phyloP scores from a whole-genome alignment of 2,797 vertebrate species.

The Neoniphon sammara region DNA sequence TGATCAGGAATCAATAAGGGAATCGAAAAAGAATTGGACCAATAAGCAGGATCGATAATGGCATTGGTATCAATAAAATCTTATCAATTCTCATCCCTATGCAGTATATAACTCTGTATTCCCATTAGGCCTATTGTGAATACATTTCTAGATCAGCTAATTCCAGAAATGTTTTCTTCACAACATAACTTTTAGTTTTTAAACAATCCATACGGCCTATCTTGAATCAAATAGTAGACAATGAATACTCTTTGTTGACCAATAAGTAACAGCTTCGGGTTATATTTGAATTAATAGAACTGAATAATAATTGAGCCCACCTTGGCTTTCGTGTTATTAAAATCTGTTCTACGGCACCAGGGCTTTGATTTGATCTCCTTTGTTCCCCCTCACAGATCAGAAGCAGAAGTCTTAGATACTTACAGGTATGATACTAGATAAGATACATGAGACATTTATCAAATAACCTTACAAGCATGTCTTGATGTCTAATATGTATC shows the following conservation, averaged over 20 bases:
- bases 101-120: background rate
- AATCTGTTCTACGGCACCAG: slow-evolving; percentile 10
- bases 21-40: too few relatives aligned
- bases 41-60: too few relatives aligned
- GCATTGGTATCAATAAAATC: too few relatives aligned
- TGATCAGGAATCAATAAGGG: too few relatives aligned
- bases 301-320: background rate
- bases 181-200: background rate
- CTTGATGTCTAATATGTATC: slow-evolving; percentile 36
- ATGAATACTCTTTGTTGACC: too few relatives aligned
- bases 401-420: slow-evolving; percentile 53
- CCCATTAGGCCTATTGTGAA: background rate
- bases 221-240: too few relatives aligned
- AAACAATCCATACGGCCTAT: background rate
- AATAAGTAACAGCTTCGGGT: too few relatives aligned
- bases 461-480: slow-evolving; percentile 6
- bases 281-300: too few relatives aligned
- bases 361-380: slow-evolving; percentile 19
- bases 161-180: background rate
- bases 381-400: slow-evolving; percentile 60
- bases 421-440: slow-evolving; percentile 72
- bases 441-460: slow-evolving; percentile 17
- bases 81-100: too few relatives aligned
- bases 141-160: background rate
- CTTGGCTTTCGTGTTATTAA: background rate